Conservation (phyloP, 2,113 vertebrate species). For the Pseudorectes ferrugineus region DNA sequence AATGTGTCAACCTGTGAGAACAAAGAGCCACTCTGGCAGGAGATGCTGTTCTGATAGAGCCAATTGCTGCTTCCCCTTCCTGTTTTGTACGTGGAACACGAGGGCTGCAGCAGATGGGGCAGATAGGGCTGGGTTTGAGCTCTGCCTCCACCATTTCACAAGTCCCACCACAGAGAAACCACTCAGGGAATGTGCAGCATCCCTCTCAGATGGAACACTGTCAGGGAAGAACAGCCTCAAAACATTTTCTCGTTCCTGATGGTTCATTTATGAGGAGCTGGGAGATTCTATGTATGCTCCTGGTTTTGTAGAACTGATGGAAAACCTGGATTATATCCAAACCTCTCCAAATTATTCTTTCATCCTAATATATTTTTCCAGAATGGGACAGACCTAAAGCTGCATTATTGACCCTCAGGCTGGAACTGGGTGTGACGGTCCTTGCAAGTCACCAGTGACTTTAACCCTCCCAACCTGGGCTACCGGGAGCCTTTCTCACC, state of each 20-base stretch:
- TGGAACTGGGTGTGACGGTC: background rate
- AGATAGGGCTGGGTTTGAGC: background rate
- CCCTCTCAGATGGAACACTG: fast-evolving
- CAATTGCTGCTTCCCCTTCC: conserved; percentile 9
- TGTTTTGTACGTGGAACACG: background rate
- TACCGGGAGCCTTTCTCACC: background rate
- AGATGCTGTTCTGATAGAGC: background rate
- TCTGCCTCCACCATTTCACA: background rate
- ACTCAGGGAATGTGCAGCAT: fast-evolving
- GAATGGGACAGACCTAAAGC: background rate
- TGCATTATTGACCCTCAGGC: background rate
- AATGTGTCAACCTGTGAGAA: background rate
- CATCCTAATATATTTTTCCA: background rate
- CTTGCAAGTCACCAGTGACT: background rate
- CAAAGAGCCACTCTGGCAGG: background rate
- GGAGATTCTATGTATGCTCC: background rate
- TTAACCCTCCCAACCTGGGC: background rate
- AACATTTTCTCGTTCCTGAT: fast-evolving
- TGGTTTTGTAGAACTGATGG: background rate
- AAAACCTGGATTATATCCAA: background rate
- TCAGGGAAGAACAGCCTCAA: background rate
- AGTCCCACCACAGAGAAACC: background rate
- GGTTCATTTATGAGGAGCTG: background rate
- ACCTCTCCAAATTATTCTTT: background rate
- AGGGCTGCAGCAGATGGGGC: background rate